Base-by-base conservation (phyloP, 2,113 vertebrate genomes). In the Ranitomeya imitator region DNA sequence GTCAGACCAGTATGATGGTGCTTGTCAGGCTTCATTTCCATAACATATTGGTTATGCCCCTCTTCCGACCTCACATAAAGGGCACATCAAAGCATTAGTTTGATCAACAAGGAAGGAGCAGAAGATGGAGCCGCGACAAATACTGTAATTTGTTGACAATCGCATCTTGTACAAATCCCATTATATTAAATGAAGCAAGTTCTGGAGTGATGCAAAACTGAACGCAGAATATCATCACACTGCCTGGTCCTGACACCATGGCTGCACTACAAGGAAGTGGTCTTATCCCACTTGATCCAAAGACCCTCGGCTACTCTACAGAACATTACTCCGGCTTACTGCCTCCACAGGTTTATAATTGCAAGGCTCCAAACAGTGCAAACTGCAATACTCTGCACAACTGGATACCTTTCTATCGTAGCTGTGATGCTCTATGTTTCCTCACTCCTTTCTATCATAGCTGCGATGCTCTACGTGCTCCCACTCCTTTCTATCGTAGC, bases 1-100 rank as follows among this genome's bases (percentile, higher is more conserved):
- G 23, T n/a, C 11, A 9, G 71, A 31, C 73, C 3, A 45, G 16
- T 76, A 21, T 52, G 73, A 52, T 52, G 5, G 0, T 0, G 8
- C 45, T 19, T 76, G 73, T 76, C 73, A 76, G 77, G 52, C 77
- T 16, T 55, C 77, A 79, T 79, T 12, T 52, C 73, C 37, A 76
- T 76, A 76, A 19, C 45, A 76, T 76, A 76, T 76, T 79, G 77
- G 3, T 6, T 3, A 10, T 15, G 19, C n/a, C 52, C 77, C 77
- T 7, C 52, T 79, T 3, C 71, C 77, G n/a, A 51, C 77, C 77
- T 23, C 19, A 52, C 2, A 9, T 79, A 14, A 57, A 79, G 55
- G 77, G 19, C 52, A 57, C 52, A 79, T 54, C 77, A 79, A 55
- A 57, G 14, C 16, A 55, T 52, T 79, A 51, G 15, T 19, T 79